Evolutionary conservation across 2,797 vertebrate genomes (phyloP).

Genomic region (Anguilla pacifica): DNA sequence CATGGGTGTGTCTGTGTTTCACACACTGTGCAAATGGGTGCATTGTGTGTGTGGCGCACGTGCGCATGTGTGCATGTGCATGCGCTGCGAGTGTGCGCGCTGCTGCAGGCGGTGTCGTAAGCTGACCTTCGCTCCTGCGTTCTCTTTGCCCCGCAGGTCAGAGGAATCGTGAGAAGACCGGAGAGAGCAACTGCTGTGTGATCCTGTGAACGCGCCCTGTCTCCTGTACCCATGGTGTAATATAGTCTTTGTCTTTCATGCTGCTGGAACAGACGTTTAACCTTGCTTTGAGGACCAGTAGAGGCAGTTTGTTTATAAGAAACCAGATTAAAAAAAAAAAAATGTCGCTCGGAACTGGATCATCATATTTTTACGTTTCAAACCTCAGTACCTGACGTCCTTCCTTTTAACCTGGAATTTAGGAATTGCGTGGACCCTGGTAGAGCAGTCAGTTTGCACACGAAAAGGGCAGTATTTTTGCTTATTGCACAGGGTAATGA

Average conservation of each 20-base stretch:
- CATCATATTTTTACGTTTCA: conserved; percentile 21
- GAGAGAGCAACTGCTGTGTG: conserved; percentile 98
- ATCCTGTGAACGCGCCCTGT: conserved; percentile 86
- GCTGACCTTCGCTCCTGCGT: background rate
- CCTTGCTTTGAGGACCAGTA: conserved; percentile 68
- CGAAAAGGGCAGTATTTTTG: conserved; percentile 26
- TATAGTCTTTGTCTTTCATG: conserved; percentile 78
- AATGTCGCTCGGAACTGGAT: conserved; percentile 54
- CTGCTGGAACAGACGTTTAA: conserved; percentile 73
- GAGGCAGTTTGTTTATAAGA: conserved; percentile 42
- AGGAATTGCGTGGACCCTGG: conserved; percentile 6
- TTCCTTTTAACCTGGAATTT: conserved; percentile 16
- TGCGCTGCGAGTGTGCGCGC: background rate
- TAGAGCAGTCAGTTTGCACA: conserved; percentile 39
- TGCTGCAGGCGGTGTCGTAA: background rate
- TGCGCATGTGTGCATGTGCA: background rate
- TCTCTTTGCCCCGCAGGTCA: conserved; percentile 78
- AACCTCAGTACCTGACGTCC: conserved; percentile 19
- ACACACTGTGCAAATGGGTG: too few species aligned
- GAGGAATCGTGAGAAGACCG: conserved; percentile 97
- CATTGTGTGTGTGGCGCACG: background rate
- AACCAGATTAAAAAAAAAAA: conserved; percentile 3
- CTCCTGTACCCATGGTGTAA: conserved; percentile 68
- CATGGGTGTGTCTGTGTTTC: background rate
- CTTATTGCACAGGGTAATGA: conserved; percentile 39